Evolutionary conservation across 2,797 vertebrate genomes (phyloP), one percentile per base, ranked within the genome.

Genomic region (Dallia pectoralis): DNA sequence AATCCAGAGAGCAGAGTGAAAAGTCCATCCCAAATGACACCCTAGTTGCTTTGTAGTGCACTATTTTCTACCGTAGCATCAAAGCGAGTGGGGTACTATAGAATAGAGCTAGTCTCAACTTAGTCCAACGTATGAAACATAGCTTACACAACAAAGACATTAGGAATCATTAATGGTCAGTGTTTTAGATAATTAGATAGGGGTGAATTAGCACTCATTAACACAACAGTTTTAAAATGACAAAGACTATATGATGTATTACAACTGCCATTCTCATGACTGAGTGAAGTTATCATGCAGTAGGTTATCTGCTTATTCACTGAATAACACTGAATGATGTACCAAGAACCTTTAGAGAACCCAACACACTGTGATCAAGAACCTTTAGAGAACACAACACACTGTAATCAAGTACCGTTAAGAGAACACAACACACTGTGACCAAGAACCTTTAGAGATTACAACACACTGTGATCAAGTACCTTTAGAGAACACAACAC

Each of bases 1-100:
- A 87, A 91, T 90, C 81, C 79, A 81, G 73, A 61, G 82, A 84
- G 81, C 77, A 67, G 72, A 83, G 83, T 89, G 77, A 87, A 92
- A 70, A 59, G 53, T 9, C 11, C 53, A 59, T 9, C 53, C 53
- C 53, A 59, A 59, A 25, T 9, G 1, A 8, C 53, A n/a, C 53
- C n/a, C n/a, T 59, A 59, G 22, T 4, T 9, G 9, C 25, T 25
- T 59, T 4, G 25, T 59, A 25, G 53, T 25, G 53, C 53, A 59
- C 53, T 27, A 25, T 22, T 27, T 59, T 59, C 25, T n/a, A 59
- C 53, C 11, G 25, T n/a, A 1, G 53, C 22, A 19, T 14, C 25
- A n/a, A 59, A 59, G 22, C 9, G 22, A 59, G 25, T 14, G 22
- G 53, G 18, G 22, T 25, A 9, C 53, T 59, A 59, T 22, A 25